Percentiles rank a stretch among this genome's conserved stretches.
These are phyloP conservation scores for Myotis planiceps DNA, from an alignment of 2,797 vertebrate genomes.

Conservation along the genomic window DNA sequence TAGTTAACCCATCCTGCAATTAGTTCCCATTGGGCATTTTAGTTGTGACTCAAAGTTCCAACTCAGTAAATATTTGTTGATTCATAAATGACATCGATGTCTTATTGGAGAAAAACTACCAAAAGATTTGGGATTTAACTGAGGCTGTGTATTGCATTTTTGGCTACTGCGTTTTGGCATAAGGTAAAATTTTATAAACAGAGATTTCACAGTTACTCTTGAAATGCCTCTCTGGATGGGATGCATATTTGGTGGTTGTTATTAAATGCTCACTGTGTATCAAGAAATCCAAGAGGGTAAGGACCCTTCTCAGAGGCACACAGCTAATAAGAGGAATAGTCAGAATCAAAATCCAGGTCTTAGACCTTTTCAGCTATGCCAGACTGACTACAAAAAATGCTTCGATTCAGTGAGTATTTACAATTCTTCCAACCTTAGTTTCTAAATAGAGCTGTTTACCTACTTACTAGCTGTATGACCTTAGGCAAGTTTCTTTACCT, in stretches of 20 bases:
- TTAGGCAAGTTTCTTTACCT: background rate
- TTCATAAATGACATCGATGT: background rate
- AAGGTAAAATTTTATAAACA: background rate
- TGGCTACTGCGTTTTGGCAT: background rate
- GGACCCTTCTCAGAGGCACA: background rate
- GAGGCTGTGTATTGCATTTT: background rate
- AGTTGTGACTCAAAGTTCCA: background rate
- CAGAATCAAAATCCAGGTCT: background rate
- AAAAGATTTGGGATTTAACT: background rate
- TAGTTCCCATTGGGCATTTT: background rate
- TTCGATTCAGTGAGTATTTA: background rate
- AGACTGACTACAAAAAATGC: background rate
- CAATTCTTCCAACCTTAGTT: background rate
- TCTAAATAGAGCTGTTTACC: background rate
- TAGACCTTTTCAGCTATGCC: background rate
- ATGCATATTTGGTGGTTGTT: background rate
- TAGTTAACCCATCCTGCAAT: background rate
- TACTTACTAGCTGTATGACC: background rate
- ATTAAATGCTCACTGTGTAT: background rate
- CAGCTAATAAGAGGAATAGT: background rate
- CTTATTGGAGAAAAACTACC: background rate
- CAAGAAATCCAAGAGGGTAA: background rate
- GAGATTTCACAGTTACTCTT: background rate
- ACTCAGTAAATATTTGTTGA: slow-evolving; percentile 27
- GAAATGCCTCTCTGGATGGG: background rate